Evolutionary conservation across 1,140 invertebrate species (phyloP).

Genomic region (Tenebrio molitor): DNA sequence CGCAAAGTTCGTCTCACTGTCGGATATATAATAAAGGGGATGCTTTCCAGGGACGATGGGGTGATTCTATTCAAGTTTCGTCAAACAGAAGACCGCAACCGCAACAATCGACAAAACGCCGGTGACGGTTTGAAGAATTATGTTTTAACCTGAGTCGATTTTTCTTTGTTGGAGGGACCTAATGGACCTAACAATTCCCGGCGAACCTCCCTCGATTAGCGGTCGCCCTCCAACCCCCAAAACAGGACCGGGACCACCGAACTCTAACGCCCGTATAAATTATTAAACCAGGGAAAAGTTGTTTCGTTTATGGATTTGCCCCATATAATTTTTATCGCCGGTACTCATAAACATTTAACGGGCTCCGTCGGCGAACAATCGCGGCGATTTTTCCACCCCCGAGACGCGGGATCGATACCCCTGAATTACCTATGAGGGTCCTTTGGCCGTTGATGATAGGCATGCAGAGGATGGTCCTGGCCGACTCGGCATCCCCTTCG

Average conservation of each 20-base stretch:
- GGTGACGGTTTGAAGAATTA: not conserved
- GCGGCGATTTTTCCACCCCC: not conserved
- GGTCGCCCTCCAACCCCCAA: no score
- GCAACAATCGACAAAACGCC: not conserved
- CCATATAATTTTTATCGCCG: slow-evolving; percentile 24
- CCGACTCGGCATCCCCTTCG: slow-evolving; percentile 73
- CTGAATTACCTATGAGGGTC: slow-evolving; percentile 58
- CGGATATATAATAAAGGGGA: not conserved
- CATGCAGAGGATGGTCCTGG: slow-evolving; percentile 88
- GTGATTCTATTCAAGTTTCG: not conserved
- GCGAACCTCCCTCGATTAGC: no score
- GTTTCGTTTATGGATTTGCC: slow-evolving; percentile 12
- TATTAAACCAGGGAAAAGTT: slow-evolving; percentile 13
- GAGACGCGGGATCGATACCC: no score
- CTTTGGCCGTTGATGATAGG: slow-evolving; percentile 92
- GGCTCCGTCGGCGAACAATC: not conserved
- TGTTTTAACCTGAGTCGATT: not conserved
- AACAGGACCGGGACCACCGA: no score
- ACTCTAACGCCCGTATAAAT: slow-evolving; percentile 7
- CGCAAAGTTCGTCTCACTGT: not conserved
- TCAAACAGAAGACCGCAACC: not conserved
- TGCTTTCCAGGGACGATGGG: not conserved
- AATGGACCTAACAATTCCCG: no score
- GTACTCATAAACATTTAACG: slow-evolving; percentile 12
- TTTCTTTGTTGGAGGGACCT: not conserved